Evolutionary conservation across 37 sponge, comb jelly and placozoan species (phyloP).

Genomic region (Crambe crambe): DNA sequence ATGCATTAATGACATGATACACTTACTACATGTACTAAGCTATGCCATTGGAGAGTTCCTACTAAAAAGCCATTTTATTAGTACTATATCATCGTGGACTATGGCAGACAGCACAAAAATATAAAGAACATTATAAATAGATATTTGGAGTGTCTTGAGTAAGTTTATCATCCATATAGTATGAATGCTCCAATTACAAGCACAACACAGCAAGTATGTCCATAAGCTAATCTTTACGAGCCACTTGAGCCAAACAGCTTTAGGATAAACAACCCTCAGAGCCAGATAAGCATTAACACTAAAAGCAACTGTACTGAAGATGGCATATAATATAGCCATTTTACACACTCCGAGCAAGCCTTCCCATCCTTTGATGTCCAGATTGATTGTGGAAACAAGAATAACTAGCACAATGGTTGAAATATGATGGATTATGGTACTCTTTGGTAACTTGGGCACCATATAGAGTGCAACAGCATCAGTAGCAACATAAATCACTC

Average conservation of each 20-base stretch:
- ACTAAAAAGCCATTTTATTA: constrained; percentile 56
- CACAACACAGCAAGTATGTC: constrained; percentile 63
- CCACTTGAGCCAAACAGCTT: constrained; percentile 29
- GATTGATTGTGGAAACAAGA: constrained; percentile 35
- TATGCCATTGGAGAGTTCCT: constrained; percentile 36
- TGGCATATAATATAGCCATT: constrained; percentile 75
- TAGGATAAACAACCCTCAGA: constrained; percentile 81
- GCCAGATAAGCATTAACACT: constrained; percentile 81
- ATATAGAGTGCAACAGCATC: constrained; percentile 76
- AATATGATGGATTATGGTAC: constrained; percentile 75
- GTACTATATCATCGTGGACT: constrained; percentile 58
- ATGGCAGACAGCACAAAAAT: constrained; percentile 10
- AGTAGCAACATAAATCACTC: constrained; percentile 67
- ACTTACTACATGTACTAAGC: background rate
- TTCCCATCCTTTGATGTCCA: constrained; percentile 44
- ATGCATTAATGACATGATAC: no score
- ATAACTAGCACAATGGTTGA: constrained; percentile 34
- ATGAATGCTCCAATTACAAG: constrained; percentile 75
- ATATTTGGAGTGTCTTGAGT: constrained; percentile 16
- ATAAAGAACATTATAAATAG: constrained; percentile 38
- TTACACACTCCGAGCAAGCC: constrained; percentile 65
- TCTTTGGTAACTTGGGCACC: constrained; percentile 81
- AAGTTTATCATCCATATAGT: constrained; percentile 48
- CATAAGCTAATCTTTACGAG: constrained; percentile 44
- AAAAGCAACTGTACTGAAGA: constrained; percentile 59